Evolutionary conservation across 1,140 invertebrate genomes (phyloP), one percentile per base, ranked within the genome.

Genomic region (Diploscapter pachys): DNA sequence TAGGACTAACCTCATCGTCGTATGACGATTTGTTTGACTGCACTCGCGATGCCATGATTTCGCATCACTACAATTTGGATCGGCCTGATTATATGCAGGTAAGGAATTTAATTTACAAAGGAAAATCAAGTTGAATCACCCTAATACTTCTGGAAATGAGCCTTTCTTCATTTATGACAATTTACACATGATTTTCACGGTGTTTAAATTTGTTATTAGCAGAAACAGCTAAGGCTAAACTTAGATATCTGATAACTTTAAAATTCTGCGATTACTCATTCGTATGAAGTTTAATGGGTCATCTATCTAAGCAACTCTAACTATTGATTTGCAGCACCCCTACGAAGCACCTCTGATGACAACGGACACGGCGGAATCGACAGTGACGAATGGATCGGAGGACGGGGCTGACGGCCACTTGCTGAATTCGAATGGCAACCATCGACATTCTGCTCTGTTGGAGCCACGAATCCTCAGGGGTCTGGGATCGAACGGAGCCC

Each of bases 11-110:
- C 4, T 76, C 74, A 56, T 71, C 74, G 3, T 73, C 71, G 51
- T 76, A 76, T 57, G 74, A 76, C 11, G 74, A 76, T 55, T n/a
- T 76, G 50, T 76, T 76, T 64, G 74, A 76, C 48, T 72, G 63
- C 13, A 54, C 57, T 63, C 13, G 55, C 55, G 65, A 65, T 8
- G 59, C 65, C 64, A 69, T 74, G 57, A 65, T 64, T 3, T 56
- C 68, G 51, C 70, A 74, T 48, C 65, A 74, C 53, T 66, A 66
- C 49, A 66, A 65, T 4, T 49, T 52, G 9, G 64, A 74, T 55
- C 56, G 31, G 31, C 31, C 31, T 49, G 68, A 70, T 52, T 70
- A 70, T 61, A 59, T 70, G n/a, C 68, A 70, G 68, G 68, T 70
- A 4, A 69, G 53, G 9, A 59, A 11, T 11, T 13, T 59, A 2